Evolutionary conservation across 2,888 invertebrate genomes (phyloP), one percentile per base, ranked within the genome.

Genomic region (Alcis repandata): DNA sequence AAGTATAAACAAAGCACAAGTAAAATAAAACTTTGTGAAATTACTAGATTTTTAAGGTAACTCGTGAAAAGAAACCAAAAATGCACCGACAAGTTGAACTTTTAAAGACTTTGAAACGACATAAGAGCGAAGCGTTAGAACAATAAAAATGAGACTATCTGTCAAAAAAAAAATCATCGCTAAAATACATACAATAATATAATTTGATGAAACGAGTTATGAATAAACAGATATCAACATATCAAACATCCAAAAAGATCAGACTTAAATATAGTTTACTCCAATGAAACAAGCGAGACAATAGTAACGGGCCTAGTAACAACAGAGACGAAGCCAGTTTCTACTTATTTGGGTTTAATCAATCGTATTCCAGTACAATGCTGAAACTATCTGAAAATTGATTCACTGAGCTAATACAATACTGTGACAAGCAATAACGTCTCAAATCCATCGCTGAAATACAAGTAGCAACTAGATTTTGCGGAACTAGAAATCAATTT

Each of bases 381-480:
- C 13, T 13, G 13, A 33, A 49, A 62, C 56, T 62, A 62, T 56
- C 41, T 43, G 38, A 9, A 43, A 38, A 49, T 52, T 57, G 57
- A 63, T 22, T 57, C 51, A 58, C 15, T 59, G 57, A 57, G 41
- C 57, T 53, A 57, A 60, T 40, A 63, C 57, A 63, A 60, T 60
- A 60, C 33, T 53, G 32, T 2, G 49, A 27, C 63, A 33, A 58
- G 51, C 53, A 68, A 57, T 27, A 43, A 36, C 36, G 36, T 45
- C 54, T 19, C 4, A 38, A 10, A 36, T 27, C 13, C 38, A 33
- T 59, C 53, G 22, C 20, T 22, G 45, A 45, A 27, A 17, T 33
- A 36, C 33, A 36, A 22, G 22, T 20, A 36, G 33, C n/a, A 22
- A 27, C 38, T 53, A 36, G 45, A 19, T 7, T 15, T 15, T 9